phyloP scores from a whole-genome alignment of 1,140 invertebrate species.

The Leucophenga varia region DNA sequence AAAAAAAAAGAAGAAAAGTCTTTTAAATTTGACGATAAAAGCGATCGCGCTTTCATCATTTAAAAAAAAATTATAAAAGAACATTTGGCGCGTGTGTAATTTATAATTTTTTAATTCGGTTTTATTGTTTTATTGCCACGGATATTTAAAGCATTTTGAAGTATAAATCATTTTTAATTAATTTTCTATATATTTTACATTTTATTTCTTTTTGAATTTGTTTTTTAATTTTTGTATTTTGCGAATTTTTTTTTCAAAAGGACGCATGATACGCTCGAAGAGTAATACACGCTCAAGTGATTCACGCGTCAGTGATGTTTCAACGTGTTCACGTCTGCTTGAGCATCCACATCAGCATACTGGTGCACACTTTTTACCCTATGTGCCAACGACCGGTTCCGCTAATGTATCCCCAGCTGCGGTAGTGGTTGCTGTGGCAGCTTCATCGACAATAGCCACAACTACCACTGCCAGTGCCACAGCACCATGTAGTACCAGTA shows the following conservation, averaged over 20 bases:
- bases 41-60: no score
- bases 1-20: no score
- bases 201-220: background rate
- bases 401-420: slow-evolving; percentile 8
- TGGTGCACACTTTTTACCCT: slow-evolving; percentile 42
- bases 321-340: slow-evolving; percentile 49
- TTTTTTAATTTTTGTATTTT: background rate
- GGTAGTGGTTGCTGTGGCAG: background rate
- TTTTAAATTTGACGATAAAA: no score
- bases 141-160: no score
- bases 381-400: slow-evolving; percentile 39
- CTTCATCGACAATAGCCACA: background rate
- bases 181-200: no score
- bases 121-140: no score
- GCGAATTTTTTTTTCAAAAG: no score
- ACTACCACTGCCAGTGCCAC: background rate
- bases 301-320: slow-evolving; percentile 52
- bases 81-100: no score
- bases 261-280: slow-evolving; percentile 54
- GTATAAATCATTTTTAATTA: no score
- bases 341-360: slow-evolving; percentile 46
- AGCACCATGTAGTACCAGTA: no score
- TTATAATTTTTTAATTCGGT: no score
- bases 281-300: slow-evolving; percentile 54
- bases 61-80: no score